These are phyloP conservation scores for Parambassis ranga DNA, from an alignment of 2,797 vertebrate genomes.

Conservation along the genomic window DNA sequence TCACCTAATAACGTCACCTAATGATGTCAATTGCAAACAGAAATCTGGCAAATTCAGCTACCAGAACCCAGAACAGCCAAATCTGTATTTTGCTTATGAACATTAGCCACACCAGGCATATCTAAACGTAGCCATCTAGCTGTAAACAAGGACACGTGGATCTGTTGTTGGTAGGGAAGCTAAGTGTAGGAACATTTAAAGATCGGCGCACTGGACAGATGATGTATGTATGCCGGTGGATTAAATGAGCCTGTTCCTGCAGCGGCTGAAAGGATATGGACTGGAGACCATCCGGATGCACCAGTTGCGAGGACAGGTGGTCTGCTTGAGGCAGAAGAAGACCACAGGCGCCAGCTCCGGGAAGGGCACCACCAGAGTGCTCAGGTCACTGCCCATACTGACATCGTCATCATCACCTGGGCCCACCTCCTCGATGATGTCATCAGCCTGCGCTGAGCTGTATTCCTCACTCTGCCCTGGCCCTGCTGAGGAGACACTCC, in stretches of 20 bases:
- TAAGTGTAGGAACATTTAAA: too few species aligned
- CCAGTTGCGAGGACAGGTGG: constrained; percentile 95
- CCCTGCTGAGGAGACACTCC: constrained; percentile 69
- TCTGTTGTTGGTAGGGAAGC: too few species aligned
- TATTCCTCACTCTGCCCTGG: constrained; percentile 79
- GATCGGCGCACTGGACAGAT: too few species aligned
- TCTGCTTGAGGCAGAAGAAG: constrained; percentile 98
- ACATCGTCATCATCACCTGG: constrained; percentile 75
- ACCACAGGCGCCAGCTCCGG: constrained; percentile 94
- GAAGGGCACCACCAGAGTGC: constrained; percentile 86
- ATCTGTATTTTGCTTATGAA: too few species aligned
- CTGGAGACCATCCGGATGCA: constrained; percentile 99
- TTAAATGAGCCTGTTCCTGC: background rate
- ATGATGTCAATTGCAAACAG: too few species aligned
- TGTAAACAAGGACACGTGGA: too few species aligned
- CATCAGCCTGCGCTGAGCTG: constrained; percentile 69
- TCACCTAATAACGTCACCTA: too few species aligned
- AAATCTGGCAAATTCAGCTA: too few species aligned
- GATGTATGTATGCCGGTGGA: too few species aligned
- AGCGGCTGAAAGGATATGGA: constrained; percentile 92
- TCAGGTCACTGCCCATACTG: constrained; percentile 80
- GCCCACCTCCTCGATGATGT: constrained; percentile 80
- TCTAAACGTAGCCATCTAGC: too few species aligned
- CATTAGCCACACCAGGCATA: too few species aligned
- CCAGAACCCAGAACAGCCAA: too few species aligned